phyloP scores from a whole-genome alignment of 2,113 vertebrate species.

The Butorides virescens region DNA sequence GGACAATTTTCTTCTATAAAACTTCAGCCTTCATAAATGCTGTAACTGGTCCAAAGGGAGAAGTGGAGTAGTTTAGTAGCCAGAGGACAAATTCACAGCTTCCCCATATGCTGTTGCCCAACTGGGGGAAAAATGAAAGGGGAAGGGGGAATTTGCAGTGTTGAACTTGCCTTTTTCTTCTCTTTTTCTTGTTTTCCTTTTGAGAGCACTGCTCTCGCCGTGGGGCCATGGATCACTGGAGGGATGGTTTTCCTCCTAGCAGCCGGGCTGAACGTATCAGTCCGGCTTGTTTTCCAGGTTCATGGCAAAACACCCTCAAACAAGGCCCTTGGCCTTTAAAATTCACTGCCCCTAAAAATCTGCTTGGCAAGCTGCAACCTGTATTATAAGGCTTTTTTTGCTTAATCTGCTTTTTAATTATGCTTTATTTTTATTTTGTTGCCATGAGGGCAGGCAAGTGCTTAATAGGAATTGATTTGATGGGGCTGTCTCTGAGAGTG shows the following conservation, averaged over 20 bases:
- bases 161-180: background rate
- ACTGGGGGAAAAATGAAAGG: background rate
- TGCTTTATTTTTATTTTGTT: background rate
- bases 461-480: background rate
- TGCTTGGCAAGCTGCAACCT: background rate
- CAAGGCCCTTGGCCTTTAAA: background rate
- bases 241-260: background rate
- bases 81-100: slow-evolving; percentile 24
- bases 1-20: slow-evolving; percentile 13
- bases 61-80: background rate
- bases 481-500: background rate
- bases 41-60: slow-evolving; percentile 10
- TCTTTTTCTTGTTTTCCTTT: background rate
- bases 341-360: background rate
- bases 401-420: background rate
- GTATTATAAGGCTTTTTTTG: background rate
- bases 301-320: background rate
- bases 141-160: background rate
- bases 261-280: background rate
- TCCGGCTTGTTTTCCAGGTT: background rate
- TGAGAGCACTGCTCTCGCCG: fast-evolving
- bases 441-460: background rate
- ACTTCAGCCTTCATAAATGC: background rate
- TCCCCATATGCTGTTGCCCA: background rate
- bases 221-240: background rate